These are phyloP conservation scores for Cirrhinus molitorella DNA, from an alignment of 2,797 vertebrate species.

Conservation along the genomic window DNA sequence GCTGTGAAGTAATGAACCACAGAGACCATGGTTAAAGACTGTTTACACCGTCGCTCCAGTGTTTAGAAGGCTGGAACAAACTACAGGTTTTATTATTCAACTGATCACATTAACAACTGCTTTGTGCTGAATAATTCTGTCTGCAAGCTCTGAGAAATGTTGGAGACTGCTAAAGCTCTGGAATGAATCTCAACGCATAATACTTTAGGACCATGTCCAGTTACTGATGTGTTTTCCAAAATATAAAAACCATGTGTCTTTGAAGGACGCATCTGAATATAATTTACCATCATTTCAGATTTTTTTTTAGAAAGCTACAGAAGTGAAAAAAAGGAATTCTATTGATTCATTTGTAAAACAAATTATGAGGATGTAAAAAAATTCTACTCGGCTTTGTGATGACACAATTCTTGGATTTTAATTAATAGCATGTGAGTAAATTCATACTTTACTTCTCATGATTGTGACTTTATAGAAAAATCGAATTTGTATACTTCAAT, in stretches of 20 bases:
- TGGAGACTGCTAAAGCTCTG: background rate
- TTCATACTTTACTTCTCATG: too few species aligned
- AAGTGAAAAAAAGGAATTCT: background rate
- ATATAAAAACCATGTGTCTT: background rate
- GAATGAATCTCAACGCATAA: background rate
- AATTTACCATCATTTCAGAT: background rate
- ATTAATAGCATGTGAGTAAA: too few species aligned
- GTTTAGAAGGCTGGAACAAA: constrained; percentile 42
- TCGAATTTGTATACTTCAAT: background rate
- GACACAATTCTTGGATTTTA: background rate
- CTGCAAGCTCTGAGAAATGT: background rate
- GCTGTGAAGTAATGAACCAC: constrained; percentile 24
- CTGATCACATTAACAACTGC: constrained; percentile 7
- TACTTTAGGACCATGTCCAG: background rate
- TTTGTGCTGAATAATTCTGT: constrained; percentile 9
- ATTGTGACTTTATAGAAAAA: too few species aligned
- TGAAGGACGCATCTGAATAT: background rate
- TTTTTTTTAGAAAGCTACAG: background rate
- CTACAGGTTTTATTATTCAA: constrained; percentile 18
- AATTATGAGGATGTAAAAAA: background rate
- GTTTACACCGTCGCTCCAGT: constrained; percentile 9
- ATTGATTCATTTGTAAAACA: background rate
- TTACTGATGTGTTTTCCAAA: background rate
- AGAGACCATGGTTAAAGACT: background rate
- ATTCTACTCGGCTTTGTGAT: too few species aligned